A percentile compares a stretch with the other conserved stretches of the same genome.
Evolutionary conservation across 1,140 invertebrate species (phyloP).

Genomic region (Geopemphigus sp.): DNA sequence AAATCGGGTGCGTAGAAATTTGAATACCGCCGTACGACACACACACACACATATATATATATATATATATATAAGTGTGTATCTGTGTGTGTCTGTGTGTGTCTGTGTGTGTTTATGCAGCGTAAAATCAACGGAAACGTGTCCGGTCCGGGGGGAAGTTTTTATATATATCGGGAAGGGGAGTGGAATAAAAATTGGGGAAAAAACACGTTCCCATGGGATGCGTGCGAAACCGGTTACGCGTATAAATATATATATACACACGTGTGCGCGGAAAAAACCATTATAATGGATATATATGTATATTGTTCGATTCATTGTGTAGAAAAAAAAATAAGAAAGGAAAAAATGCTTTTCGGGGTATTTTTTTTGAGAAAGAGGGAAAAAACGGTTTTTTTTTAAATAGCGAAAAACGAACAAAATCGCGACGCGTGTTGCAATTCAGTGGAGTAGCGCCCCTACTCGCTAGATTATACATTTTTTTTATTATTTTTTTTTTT

Average conservation of each 20-base stretch:
- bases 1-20: slow-evolving; percentile 33
- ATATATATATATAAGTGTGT: too few relatives aligned
- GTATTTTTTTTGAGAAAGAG: not conserved
- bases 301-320: slow-evolving; percentile 27
- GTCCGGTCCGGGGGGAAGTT: slow-evolving; percentile 31
- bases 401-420: slow-evolving; percentile 15
- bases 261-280: not conserved
- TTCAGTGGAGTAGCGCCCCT: slow-evolving; percentile 9
- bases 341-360: slow-evolving; percentile 5
- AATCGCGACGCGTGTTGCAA: slow-evolving; percentile 44
- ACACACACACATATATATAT: too few relatives aligned
- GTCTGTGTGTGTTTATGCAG: too few relatives aligned
- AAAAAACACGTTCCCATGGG: slow-evolving; percentile 47
- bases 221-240: slow-evolving; percentile 47
- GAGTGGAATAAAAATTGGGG: slow-evolving; percentile 19
- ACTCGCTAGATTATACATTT: not conserved
- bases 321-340: slow-evolving; percentile 13
- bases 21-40: slow-evolving; percentile 26
- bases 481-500: slow-evolving; percentile 10
- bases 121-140: slow-evolving; percentile 42
- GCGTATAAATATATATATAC: too few relatives aligned
- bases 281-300: slow-evolving; percentile 35
- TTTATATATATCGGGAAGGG: not conserved
- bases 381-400: slow-evolving; percentile 43
- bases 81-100: too few relatives aligned